These are phyloP conservation scores for Teleogryllus occipitalis DNA, from an alignment of 1,140 invertebrate genomes.

Conservation along the genomic window DNA sequence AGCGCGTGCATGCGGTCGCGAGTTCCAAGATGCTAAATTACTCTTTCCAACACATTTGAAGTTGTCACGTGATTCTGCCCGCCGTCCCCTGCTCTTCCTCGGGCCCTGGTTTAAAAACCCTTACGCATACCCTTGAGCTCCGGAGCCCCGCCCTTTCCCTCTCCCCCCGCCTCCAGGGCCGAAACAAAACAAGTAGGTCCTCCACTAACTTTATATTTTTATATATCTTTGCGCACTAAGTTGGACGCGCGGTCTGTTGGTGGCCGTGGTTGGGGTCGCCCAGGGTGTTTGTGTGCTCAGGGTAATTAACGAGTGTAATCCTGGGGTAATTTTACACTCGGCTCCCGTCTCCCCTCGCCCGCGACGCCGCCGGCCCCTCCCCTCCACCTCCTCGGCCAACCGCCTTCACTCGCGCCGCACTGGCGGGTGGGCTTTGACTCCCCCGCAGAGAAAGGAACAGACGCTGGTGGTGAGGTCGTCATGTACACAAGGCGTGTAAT, in stretches of 20 bases:
- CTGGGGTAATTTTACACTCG: not conserved
- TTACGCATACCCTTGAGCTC: too few species aligned
- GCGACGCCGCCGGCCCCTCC: too few species aligned
- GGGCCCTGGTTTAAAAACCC: too few species aligned
- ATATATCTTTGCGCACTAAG: not conserved
- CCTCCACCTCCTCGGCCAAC: not conserved
- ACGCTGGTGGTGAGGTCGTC: too few species aligned
- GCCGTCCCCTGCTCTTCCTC: too few species aligned
- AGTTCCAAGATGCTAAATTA: not conserved
- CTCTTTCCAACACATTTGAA: constrained; percentile 4
- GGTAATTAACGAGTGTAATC: not conserved
- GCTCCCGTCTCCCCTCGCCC: not conserved
- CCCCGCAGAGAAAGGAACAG: too few species aligned
- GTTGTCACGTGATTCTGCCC: not conserved
- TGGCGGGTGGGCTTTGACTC: too few species aligned
- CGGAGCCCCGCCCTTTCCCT: too few species aligned
- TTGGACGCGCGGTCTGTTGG: not conserved
- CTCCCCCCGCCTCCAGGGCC: too few species aligned
- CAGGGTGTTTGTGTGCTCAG: not conserved
- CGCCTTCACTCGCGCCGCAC: too few species aligned
- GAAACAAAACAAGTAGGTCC: not conserved
- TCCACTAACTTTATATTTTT: not conserved
- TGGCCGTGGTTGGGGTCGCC: not conserved
- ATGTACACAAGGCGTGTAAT: too few species aligned
- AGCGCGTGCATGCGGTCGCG: not conserved